Percentiles rank a stretch among this genome's conserved stretches.
phyloP scores from a whole-genome alignment of 2,888 invertebrate species.

The Ariolimax columbianus region DNA sequence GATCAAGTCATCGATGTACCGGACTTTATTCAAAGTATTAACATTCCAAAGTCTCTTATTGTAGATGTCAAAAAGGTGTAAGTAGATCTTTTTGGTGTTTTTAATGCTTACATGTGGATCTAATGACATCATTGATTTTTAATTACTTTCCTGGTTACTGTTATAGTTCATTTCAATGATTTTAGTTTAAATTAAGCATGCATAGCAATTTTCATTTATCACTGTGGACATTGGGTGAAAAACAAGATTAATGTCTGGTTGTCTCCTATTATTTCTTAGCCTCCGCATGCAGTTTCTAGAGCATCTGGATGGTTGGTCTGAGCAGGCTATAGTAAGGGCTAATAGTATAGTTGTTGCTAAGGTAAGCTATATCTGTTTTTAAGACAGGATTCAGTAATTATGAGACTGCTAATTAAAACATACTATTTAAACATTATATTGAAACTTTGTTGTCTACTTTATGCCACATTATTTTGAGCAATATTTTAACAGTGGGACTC shows the following conservation, averaged over 20 bases:
- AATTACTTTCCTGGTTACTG: too few species aligned
- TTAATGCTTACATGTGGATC: too few species aligned
- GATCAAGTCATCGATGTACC: constrained; percentile 53
- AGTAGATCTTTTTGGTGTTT: constrained; percentile 47
- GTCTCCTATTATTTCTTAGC: constrained; percentile 58
- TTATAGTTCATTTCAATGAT: too few species aligned
- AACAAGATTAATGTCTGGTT: background rate
- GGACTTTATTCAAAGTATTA: constrained; percentile 65
- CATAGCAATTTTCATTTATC: background rate
- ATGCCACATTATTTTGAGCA: too few species aligned
- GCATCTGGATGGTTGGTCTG: constrained; percentile 76
- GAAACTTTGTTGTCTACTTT: too few species aligned
- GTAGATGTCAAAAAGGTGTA: constrained; percentile 69
- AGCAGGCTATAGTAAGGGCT: constrained; percentile 72
- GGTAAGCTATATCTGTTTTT: constrained; percentile 58
- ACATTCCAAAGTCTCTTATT: constrained; percentile 63
- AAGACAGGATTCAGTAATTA: too few species aligned
- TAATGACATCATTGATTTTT: too few species aligned
- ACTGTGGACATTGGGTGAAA: background rate
- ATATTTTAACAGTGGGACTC: too few species aligned
- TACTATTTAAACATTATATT: too few species aligned
- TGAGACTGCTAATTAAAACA: too few species aligned
- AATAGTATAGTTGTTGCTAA: constrained; percentile 76
- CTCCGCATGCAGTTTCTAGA: constrained; percentile 77
- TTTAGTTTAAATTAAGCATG: too few species aligned